Evolutionary conservation across 2,888 invertebrate genomes (phyloP), one percentile per base, ranked within the genome.

Genomic region (Ennomos erosarius): DNA sequence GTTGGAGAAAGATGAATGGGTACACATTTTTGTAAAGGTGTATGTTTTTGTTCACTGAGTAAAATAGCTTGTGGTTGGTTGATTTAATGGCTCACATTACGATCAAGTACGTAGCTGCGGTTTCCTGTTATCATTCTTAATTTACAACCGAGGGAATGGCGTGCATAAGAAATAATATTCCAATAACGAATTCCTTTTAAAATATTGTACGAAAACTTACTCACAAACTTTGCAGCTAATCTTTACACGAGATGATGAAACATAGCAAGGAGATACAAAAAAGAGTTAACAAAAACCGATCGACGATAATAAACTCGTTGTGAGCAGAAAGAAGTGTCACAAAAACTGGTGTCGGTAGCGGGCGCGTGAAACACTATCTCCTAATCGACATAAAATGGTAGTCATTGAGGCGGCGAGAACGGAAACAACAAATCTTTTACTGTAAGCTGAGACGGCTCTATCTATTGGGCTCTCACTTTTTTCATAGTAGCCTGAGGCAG

Each of bases 321-420:
- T 89, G 75, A 75, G 78, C 81, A 83, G 84, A 85, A 81, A 85
- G 83, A 80, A 84, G 87, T 86, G 87, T 87, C 86, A 90, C 84
- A 91, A 91, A 91, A 92, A 90, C 76, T 86, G 82, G 87, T 82
- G 82, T 88, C 89, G 82, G 91, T 90, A 90, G 91, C 90, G 82
- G 74, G 83, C 87, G 86, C 85, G 84, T 90, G 91, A 87, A 92
- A 92, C 87, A 88, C 88, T 90, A 92, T 91, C 90, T 90, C 73
- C 82, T 84, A 87, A 90, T 91, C 90, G 89, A 89, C 87, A 90
- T 82, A 90, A 90, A 91, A 88, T 90, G 89, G 90, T 89, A 90
- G 89, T 84, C 90, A 90, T 90, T 90, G 87, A 89, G 82, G 85
- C 87, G 85, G 82, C 86, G 83, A 84, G 86, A 90, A 79, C 90